These are phyloP conservation scores for Tribolium freemani DNA, from an alignment of 2,888 invertebrate genomes.

Conservation along the genomic window DNA sequence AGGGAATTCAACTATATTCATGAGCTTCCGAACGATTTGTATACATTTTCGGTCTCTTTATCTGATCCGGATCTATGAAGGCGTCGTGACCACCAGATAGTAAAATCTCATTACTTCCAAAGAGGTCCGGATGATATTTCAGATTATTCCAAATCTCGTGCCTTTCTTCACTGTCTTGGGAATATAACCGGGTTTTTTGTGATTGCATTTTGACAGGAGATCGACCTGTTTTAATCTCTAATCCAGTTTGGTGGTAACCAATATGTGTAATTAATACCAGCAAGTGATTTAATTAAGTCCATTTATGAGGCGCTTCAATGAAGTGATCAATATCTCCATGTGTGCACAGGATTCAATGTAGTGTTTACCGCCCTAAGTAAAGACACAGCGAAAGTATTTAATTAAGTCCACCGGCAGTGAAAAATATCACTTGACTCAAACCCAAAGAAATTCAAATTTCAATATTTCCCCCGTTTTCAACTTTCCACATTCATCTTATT, in stretches of 20 bases:
- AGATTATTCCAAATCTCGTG: slow-evolving; percentile 25
- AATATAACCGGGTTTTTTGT: slow-evolving; percentile 17
- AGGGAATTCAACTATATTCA: slow-evolving; percentile 46
- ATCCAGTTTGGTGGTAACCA: not conserved
- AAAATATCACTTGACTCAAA: slow-evolving; percentile 12
- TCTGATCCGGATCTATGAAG: slow-evolving; percentile 37
- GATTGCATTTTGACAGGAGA: slow-evolving; percentile 24
- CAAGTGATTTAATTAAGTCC: slow-evolving; percentile 37
- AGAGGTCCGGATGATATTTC: slow-evolving; percentile 24
- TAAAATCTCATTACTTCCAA: slow-evolving; percentile 20
- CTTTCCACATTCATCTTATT: slow-evolving; percentile 54
- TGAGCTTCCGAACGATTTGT: slow-evolving; percentile 48
- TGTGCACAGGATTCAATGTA: slow-evolving; percentile 36
- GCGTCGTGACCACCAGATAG: slow-evolving; percentile 32
- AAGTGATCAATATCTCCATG: slow-evolving; percentile 41
- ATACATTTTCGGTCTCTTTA: slow-evolving; percentile 41
- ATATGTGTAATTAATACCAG: slow-evolving; percentile 30
- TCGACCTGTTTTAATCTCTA: not conserved
- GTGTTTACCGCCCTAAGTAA: slow-evolving; percentile 41
- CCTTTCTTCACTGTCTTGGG: not conserved
- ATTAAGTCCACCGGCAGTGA: slow-evolving; percentile 29
- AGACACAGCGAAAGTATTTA: slow-evolving; percentile 40
- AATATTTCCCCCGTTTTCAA: slow-evolving; percentile 50
- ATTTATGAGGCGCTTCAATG: slow-evolving; percentile 31
- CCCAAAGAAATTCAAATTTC: slow-evolving; percentile 21